phyloP scores from a whole-genome alignment of 2,797 vertebrate species.

The Poecilia velifera region DNA sequence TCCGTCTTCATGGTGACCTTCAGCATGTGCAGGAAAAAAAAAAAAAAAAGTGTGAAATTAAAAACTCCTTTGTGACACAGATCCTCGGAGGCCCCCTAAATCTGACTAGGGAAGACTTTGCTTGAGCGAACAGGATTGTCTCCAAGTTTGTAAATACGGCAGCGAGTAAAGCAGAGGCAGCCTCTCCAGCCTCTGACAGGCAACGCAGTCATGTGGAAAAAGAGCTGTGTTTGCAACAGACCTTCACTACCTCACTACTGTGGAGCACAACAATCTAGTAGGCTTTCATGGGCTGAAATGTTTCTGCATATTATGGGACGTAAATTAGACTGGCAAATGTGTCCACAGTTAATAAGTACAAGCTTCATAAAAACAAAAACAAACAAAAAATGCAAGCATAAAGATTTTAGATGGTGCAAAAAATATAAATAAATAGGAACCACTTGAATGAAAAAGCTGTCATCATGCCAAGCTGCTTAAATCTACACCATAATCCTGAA shows the following conservation, averaged over 20 bases:
- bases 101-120: constrained; percentile 56
- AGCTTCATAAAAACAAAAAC: neutral
- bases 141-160: constrained; percentile 46
- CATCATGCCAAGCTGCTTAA: neutral
- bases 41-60: constrained; percentile 64
- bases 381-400: neutral
- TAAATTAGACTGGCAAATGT: neutral
- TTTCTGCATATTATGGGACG: neutral
- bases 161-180: constrained; percentile 47
- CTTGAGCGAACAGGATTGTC: constrained; percentile 41
- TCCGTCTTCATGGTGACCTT: constrained; percentile 55
- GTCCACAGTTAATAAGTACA: neutral
- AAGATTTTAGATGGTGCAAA: neutral
- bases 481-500: neutral
- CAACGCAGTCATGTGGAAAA: constrained; percentile 74
- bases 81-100: constrained; percentile 40
- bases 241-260: constrained; percentile 54
- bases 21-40: constrained; percentile 47
- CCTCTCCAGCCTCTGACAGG: constrained; percentile 54
- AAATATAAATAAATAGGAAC: no score
- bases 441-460: neutral
- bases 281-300: constrained; percentile 33
- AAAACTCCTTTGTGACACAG: constrained; percentile 50
- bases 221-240: constrained; percentile 70
- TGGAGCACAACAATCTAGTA: constrained; percentile 63